Evolutionary conservation across 64 coral and sea anemone genomes (phyloP).

Genomic region (Pocillopora verrucosa): DNA sequence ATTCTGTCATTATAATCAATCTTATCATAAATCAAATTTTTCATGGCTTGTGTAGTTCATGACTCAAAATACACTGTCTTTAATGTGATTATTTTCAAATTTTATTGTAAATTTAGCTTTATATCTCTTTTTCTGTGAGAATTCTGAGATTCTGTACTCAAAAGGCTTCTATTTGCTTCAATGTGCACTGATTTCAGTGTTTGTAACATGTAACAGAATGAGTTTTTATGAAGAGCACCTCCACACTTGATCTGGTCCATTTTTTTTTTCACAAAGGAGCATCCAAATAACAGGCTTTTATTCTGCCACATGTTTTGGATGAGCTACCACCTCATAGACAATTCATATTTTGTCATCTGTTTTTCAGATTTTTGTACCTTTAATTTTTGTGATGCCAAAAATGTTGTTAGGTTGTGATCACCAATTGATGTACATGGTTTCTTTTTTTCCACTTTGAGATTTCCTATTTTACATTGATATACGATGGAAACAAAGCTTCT

Average conservation of each 20-base stretch:
- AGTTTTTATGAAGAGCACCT: not conserved
- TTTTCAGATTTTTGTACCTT: slow-evolving; percentile 13
- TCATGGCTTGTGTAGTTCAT: too few relatives aligned
- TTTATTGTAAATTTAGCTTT: too few relatives aligned
- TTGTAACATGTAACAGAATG: not conserved
- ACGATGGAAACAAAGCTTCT: not conserved
- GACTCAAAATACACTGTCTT: too few relatives aligned
- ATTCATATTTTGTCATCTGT: slow-evolving; percentile 2
- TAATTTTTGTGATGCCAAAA: not conserved
- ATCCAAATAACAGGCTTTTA: slow-evolving; percentile 7
- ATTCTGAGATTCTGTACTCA: too few relatives aligned
- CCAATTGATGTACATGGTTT: too few relatives aligned
- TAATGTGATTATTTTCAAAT: too few relatives aligned
- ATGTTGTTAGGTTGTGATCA: not conserved
- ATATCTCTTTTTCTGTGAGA: too few relatives aligned
- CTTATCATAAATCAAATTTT: not conserved
- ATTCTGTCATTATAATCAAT: slow-evolving; percentile 32
- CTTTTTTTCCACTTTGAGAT: too few relatives aligned
- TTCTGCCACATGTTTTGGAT: slow-evolving; percentile 14
- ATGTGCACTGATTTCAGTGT: too few relatives aligned
- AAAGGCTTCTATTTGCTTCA: too few relatives aligned
- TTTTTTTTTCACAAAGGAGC: not conserved
- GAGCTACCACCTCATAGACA: not conserved
- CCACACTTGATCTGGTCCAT: not conserved
- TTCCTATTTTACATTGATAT: too few relatives aligned